Conservation (phyloP, 2,888 invertebrate genomes). For the Zhengitettix transpicula region DNA sequence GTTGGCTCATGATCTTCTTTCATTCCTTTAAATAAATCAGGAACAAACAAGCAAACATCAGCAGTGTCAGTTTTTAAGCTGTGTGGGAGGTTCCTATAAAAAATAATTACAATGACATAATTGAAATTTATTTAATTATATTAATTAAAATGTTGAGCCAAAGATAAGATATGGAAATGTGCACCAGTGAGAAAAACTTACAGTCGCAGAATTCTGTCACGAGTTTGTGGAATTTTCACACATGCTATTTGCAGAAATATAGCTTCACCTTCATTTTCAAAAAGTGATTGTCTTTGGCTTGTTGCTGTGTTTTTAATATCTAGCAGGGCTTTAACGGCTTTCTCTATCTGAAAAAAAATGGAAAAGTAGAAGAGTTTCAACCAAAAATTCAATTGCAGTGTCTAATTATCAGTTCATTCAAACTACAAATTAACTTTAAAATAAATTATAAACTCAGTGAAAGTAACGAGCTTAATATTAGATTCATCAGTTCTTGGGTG, state of each 20-base stretch:
- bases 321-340: not conserved
- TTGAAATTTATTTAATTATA: too few species aligned
- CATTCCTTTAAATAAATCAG: slow-evolving; percentile 53
- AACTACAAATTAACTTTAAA: too few species aligned
- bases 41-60: slow-evolving; percentile 62
- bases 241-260: not conserved
- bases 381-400: not conserved
- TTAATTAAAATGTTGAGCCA: not conserved
- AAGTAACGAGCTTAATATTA: too few species aligned
- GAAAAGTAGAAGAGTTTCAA: not conserved
- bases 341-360: not conserved
- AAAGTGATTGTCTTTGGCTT: not conserved
- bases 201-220: not conserved
- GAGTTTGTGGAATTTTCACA: not conserved
- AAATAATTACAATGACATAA: not conserved
- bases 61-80: slow-evolving; percentile 42
- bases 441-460: too few species aligned
- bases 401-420: too few species aligned
- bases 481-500: too few species aligned
- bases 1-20: slow-evolving; percentile 60
- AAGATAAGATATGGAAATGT: not conserved
- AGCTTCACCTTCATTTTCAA: not conserved
- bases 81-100: slow-evolving; percentile 35
- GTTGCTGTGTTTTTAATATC: not conserved
- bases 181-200: not conserved